Conservation (phyloP, 1,140 invertebrate species). For the Drosophila melanica region DNA sequence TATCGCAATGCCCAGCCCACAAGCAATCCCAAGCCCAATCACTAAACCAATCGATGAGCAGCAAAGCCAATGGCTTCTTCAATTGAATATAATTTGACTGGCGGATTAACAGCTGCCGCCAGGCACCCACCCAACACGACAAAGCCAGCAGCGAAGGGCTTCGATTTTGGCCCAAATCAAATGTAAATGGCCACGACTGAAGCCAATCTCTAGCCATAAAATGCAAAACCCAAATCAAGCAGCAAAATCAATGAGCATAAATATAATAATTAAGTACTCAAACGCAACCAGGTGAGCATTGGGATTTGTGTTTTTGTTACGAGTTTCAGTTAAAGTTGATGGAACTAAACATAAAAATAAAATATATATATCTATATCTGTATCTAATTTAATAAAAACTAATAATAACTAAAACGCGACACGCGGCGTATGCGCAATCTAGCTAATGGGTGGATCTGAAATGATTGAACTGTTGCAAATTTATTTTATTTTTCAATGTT, state of each 20-base stretch:
- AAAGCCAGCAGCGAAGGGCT: background rate
- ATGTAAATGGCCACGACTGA: constrained; percentile 59
- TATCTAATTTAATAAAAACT: no score
- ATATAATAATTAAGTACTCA: background rate
- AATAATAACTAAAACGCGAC: background rate
- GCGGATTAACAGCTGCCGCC: constrained; percentile 51
- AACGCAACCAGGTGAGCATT: no score
- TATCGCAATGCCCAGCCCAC: background rate
- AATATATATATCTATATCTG: no score
- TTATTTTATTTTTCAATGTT: no score
- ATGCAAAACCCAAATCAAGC: constrained; percentile 42
- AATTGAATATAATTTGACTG: constrained; percentile 75
- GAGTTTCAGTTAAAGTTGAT: no score
- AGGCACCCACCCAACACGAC: background rate
- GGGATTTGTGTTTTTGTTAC: no score
- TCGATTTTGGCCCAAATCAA: constrained; percentile 57
- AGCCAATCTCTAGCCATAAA: constrained; percentile 51
- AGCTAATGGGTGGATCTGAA: no score
- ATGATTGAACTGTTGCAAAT: no score
- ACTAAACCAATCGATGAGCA: constrained; percentile 32
- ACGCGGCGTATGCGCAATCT: constrained; percentile 28
- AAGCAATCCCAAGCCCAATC: background rate
- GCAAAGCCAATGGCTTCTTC: constrained; percentile 46
- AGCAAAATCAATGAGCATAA: background rate
- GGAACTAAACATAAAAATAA: no score